These are phyloP conservation scores for Drosophila willistoni DNA, from an alignment of 1,140 invertebrate genomes.

Conservation along the genomic window DNA sequence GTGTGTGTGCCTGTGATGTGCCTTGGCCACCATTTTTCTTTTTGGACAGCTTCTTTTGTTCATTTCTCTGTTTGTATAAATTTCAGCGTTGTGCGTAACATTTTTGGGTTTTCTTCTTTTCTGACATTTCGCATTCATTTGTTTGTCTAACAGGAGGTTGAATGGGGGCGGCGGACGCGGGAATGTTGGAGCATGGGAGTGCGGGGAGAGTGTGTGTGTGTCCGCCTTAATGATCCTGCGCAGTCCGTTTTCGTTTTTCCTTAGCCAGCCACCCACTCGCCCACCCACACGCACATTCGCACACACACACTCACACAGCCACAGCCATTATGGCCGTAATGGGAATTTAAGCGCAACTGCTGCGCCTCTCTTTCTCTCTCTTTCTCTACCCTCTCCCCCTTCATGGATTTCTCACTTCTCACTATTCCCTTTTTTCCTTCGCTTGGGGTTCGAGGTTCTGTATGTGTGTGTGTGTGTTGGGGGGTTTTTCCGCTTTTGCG, in stretches of 20 bases:
- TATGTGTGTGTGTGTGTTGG: conserved; percentile 4
- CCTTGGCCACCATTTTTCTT: conserved; percentile 53
- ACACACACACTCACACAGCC: conserved; percentile 46
- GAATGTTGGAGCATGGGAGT: no score
- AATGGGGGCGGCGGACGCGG: not conserved
- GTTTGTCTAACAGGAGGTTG: conserved; percentile 13
- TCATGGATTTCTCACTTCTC: not conserved
- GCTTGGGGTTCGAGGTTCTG: conserved; percentile 1
- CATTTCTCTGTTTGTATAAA: conserved; percentile 56
- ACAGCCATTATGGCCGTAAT: conserved; percentile 79
- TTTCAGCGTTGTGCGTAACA: conserved; percentile 59
- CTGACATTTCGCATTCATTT: conserved; percentile 66
- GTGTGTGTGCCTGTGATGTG: conserved; percentile 23
- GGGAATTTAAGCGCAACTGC: conserved; percentile 77
- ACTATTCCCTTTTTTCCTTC: not conserved
- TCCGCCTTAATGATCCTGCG: conserved; percentile 78
- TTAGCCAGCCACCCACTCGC: conserved; percentile 44
- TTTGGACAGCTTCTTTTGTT: conserved; percentile 65
- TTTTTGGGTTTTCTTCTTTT: conserved; percentile 36
- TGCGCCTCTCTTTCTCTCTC: conserved; percentile 55
- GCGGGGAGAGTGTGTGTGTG: conserved; percentile 44
- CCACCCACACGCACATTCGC: conserved; percentile 27
- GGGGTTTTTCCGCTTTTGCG: conserved; percentile 73
- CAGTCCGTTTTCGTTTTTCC: conserved; percentile 77
- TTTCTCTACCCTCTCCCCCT: not conserved